Evolutionary conservation across 1,140 invertebrate species (phyloP).

Genomic region (Uloborus diversus): DNA sequence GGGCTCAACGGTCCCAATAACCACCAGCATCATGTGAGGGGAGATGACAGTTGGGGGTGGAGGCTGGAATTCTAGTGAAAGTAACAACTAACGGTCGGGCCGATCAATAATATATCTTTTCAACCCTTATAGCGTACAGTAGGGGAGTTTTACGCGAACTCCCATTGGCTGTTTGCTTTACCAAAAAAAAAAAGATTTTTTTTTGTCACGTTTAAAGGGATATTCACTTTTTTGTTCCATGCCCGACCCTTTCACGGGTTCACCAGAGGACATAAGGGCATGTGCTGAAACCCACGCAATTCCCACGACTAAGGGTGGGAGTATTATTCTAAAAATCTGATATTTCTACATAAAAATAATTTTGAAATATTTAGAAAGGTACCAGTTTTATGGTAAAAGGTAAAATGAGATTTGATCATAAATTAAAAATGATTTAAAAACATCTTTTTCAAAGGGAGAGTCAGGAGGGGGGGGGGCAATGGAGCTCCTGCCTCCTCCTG

Average conservation of each 20-base stretch:
- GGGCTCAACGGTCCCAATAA: too few relatives aligned
- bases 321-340: conserved; percentile 19
- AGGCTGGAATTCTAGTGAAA: conserved; percentile 7
- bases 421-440: too few relatives aligned
- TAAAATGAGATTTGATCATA: neutral
- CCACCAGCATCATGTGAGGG: neutral
- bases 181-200: neutral
- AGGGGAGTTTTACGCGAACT: neutral
- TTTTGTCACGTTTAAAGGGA: conserved; percentile 18
- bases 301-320: conserved; percentile 26
- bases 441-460: too few relatives aligned
- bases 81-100: conserved; percentile 37
- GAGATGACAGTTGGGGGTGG: neutral
- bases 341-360: too few relatives aligned
- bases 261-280: conserved; percentile 15
- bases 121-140: neutral
- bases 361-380: too few relatives aligned
- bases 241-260: conserved; percentile 38
- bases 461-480: too few relatives aligned
- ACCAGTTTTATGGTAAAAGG: neutral
- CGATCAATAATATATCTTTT: conserved; percentile 49
- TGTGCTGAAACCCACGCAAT: conserved; percentile 28
- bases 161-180: conserved; percentile 20
- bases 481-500: too few relatives aligned
- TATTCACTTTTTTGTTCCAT: conserved; percentile 18